Percentiles rank a stretch among this genome's conserved stretches.
Conservation (phyloP, 2,797 vertebrate species). For the Cetoscarus ocellatus region DNA sequence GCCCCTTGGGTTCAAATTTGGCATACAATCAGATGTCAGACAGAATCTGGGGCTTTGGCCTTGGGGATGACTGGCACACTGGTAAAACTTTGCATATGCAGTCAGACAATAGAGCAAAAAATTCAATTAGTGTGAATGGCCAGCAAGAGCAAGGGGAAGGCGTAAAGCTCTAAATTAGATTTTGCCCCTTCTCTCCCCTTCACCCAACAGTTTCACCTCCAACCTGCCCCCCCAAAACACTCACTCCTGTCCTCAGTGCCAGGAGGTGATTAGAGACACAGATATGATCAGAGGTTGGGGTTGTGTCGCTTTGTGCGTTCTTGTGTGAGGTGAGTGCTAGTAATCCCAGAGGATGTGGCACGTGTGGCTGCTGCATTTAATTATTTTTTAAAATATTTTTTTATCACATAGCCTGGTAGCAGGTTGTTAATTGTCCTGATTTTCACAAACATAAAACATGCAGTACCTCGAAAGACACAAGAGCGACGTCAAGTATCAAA, state of each 20-base stretch:
- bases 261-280: conserved; percentile 92
- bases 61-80: conserved; percentile 57
- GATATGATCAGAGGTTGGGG: conserved; percentile 95
- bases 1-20: conserved; percentile 5
- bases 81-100: conserved; percentile 81
- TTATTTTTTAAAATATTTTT: conserved; percentile 12
- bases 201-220: conserved; percentile 71
- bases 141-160: conserved; percentile 89
- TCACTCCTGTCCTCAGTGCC: conserved; percentile 87
- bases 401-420: background rate
- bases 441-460: conserved; percentile 1
- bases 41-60: conserved; percentile 54
- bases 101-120: conserved; percentile 92
- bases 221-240: conserved; percentile 63
- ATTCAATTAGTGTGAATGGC: conserved; percentile 94
- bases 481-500: background rate
- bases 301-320: conserved; percentile 13
- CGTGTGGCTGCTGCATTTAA: conserved; percentile 35
- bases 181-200: conserved; percentile 86
- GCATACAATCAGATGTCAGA: conserved; percentile 9
- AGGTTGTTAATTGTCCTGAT: background rate
- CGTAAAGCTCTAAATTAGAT: conserved; percentile 98
- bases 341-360: conserved; percentile 57
- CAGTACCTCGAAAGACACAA: background rate
- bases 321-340: conserved; percentile 26